Conservation (phyloP, 2,113 vertebrate species). For the Catharus minimus region DNA sequence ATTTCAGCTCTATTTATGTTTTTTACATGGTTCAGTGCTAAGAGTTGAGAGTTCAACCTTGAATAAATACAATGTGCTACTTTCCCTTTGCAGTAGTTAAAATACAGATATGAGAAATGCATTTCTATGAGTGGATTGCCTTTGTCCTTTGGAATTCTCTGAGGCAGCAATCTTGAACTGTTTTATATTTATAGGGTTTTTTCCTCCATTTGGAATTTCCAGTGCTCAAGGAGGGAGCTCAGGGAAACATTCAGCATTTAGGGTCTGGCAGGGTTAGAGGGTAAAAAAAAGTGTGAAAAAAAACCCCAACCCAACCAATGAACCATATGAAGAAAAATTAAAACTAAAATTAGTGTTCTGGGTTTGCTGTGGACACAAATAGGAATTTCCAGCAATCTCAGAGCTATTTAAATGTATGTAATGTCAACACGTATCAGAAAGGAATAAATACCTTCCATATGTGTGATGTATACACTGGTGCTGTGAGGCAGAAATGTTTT, state of each 20-base stretch:
- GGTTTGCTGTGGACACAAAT: neutral
- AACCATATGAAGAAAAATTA: neutral
- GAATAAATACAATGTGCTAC: neutral
- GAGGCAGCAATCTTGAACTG: neutral
- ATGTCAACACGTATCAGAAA: neutral
- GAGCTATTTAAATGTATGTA: neutral
- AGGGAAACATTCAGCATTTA: neutral
- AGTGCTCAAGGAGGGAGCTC: neutral
- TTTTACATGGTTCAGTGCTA: neutral
- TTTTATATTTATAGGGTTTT: neutral
- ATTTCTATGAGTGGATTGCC: neutral
- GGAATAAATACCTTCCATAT: neutral
- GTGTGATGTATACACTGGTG: neutral
- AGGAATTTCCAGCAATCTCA: neutral
- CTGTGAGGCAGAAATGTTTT: neutral
- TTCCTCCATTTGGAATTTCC: neutral
- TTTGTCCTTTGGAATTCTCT: neutral
- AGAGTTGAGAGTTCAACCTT: neutral
- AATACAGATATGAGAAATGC: neutral
- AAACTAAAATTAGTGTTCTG: neutral
- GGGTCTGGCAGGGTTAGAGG: neutral
- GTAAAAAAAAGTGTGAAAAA: neutral
- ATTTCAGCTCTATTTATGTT: neutral
- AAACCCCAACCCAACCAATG: fast-evolving
- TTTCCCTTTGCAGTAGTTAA: neutral